phyloP scores from a whole-genome alignment of 2,888 invertebrate genomes.

The Venustoraphidia nigricollis region DNA sequence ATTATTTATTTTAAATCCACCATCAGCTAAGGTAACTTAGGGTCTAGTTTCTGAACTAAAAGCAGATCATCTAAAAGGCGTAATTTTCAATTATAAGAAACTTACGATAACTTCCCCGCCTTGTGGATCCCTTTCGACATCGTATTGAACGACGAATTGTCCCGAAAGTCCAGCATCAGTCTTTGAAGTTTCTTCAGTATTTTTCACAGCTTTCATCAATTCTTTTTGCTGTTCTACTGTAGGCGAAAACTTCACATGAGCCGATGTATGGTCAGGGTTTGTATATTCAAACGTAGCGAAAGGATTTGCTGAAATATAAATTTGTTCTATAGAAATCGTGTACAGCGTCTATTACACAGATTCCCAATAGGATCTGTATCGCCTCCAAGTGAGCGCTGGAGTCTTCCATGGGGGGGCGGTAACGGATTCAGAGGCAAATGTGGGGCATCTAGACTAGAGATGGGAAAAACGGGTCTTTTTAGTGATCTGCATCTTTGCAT shows the following conservation, averaged over 20 bases:
- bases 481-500: no score
- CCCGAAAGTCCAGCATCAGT: conserved; percentile 34
- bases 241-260: conserved; percentile 41
- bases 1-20: background rate
- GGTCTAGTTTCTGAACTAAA: no score
- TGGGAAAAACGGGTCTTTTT: no score
- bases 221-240: conserved; percentile 40
- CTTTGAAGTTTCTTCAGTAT: conserved; percentile 18
- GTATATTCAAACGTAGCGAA: conserved; percentile 25
- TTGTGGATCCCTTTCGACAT: conserved; percentile 40
- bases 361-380: no score
- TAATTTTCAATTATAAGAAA: background rate
- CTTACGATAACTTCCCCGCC: conserved; percentile 41
- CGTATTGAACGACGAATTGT: conserved; percentile 56
- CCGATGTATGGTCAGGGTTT: conserved; percentile 28
- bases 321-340: background rate
- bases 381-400: no score
- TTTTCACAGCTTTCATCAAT: conserved; percentile 29
- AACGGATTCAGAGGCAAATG: no score
- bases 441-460: no score
- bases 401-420: no score
- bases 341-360: no score
- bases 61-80: no score
- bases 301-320: conserved; percentile 27
- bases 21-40: background rate